Evolutionary conservation across 1,140 invertebrate genomes (phyloP).

Genomic region (Chironomus tepperi): DNA sequence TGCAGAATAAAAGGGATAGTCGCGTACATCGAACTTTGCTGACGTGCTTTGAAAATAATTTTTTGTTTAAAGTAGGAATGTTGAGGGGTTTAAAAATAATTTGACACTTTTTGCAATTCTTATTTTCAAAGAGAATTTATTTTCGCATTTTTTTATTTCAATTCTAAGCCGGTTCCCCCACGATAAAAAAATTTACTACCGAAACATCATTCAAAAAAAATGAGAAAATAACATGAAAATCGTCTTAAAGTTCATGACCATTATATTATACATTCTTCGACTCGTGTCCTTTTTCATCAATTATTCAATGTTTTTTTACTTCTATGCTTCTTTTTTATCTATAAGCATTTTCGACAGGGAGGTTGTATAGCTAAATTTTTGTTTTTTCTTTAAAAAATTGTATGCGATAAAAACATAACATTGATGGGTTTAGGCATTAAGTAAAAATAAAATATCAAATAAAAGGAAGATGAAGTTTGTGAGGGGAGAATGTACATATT

Average conservation of each 20-base stretch:
- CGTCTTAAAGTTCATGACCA: background rate
- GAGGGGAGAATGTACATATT: background rate
- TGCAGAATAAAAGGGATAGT: slow-evolving; percentile 5
- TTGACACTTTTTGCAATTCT: slow-evolving; percentile 5
- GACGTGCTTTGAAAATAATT: slow-evolving; percentile 7
- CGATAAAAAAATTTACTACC: background rate
- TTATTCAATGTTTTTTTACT: slow-evolving; percentile 13
- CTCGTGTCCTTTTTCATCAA: slow-evolving; percentile 12
- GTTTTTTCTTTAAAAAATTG: slow-evolving; percentile 7
- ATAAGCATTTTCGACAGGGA: background rate
- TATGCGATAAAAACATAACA: slow-evolving; percentile 9
- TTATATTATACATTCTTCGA: slow-evolving; percentile 5
- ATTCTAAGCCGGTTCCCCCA: background rate
- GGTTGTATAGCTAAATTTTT: background rate
- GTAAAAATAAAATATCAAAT: too few relatives aligned
- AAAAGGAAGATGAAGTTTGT: background rate
- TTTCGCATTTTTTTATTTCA: background rate
- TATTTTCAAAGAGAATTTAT: background rate
- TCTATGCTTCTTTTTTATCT: background rate
- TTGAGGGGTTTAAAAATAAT: slow-evolving; percentile 5
- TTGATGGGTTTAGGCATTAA: slow-evolving; percentile 12
- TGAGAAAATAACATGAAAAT: slow-evolving; percentile 14
- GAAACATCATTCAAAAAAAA: background rate
- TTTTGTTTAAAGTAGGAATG: background rate
- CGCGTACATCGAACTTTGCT: background rate